A percentile compares a stretch with the other conserved stretches of the same genome.
Conservation (phyloP, 2,797 vertebrate species). For the Melanotaenia maccullochi region DNA sequence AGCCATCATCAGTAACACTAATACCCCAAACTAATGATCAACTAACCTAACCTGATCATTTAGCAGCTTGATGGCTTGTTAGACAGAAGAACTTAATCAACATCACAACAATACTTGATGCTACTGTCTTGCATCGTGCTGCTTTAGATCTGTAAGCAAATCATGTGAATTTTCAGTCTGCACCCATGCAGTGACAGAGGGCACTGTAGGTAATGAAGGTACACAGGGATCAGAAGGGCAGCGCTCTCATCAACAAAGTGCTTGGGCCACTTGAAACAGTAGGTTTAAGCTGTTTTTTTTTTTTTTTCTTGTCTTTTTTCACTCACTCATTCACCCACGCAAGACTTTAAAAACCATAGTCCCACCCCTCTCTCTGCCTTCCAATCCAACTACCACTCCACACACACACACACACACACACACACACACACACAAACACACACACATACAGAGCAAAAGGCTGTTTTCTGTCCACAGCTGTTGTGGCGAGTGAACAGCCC, state of each 20-base stretch:
- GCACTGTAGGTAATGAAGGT: background rate
- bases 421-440: too few relatives aligned
- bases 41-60: background rate
- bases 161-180: constrained; percentile 2
- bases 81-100: background rate
- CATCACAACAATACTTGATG: background rate
- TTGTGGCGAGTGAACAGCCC: constrained; percentile 44
- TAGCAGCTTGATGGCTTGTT: too few relatives aligned
- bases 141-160: constrained; percentile 23
- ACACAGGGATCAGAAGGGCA: background rate
- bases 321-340: constrained; percentile 28
- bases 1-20: constrained; percentile 12
- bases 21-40: background rate
- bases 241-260: background rate
- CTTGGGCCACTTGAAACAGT: constrained; percentile 1
- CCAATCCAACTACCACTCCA: background rate
- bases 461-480: constrained; percentile 33
- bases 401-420: too few relatives aligned
- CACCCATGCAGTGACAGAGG: background rate
- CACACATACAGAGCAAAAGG: constrained; percentile 13
- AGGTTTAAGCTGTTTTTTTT: background rate
- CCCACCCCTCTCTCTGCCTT: background rate
- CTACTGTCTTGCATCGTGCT: constrained; percentile 5
- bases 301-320: constrained; percentile 13
- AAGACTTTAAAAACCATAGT: background rate